Conservation (phyloP, 2,888 invertebrate species). For the Habroteleia sp. region DNA sequence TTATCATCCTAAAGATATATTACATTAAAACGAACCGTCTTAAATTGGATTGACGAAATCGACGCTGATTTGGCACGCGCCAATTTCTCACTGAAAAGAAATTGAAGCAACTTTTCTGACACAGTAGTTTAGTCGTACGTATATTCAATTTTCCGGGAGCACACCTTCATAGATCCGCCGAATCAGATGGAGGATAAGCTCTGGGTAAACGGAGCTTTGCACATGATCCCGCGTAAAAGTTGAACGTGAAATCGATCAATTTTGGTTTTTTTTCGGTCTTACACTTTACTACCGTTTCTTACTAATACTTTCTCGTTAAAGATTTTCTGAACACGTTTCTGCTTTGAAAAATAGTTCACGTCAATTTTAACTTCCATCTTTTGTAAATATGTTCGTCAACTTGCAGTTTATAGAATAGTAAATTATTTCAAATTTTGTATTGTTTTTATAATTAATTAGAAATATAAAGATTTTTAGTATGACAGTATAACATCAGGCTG, state of each 20-base stretch:
- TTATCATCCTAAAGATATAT: slow-evolving; percentile 3
- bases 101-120: slow-evolving; percentile 32
- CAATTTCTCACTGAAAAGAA: slow-evolving; percentile 34
- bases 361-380: slow-evolving; percentile 12
- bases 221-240: slow-evolving; percentile 52
- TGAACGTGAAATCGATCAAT: slow-evolving; percentile 37
- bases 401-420: not conserved
- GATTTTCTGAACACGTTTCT: slow-evolving; percentile 8
- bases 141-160: slow-evolving; percentile 53
- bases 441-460: no score
- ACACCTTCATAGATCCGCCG: slow-evolving; percentile 38
- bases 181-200: slow-evolving; percentile 56
- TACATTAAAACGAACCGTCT: slow-evolving; percentile 23
- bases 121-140: slow-evolving; percentile 32
- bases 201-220: slow-evolving; percentile 52
- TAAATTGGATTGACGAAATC: slow-evolving; percentile 36
- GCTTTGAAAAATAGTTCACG: slow-evolving; percentile 17
- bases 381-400: not conserved
- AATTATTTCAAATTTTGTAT: no score
- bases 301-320: slow-evolving; percentile 8
- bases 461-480: no score
- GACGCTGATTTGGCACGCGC: slow-evolving; percentile 40
- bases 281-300: slow-evolving; percentile 18
- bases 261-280: slow-evolving; percentile 7
- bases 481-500: no score